These are phyloP conservation scores for Perognathus longimembris DNA, from an alignment of 2,113 vertebrate species.

Conservation along the genomic window DNA sequence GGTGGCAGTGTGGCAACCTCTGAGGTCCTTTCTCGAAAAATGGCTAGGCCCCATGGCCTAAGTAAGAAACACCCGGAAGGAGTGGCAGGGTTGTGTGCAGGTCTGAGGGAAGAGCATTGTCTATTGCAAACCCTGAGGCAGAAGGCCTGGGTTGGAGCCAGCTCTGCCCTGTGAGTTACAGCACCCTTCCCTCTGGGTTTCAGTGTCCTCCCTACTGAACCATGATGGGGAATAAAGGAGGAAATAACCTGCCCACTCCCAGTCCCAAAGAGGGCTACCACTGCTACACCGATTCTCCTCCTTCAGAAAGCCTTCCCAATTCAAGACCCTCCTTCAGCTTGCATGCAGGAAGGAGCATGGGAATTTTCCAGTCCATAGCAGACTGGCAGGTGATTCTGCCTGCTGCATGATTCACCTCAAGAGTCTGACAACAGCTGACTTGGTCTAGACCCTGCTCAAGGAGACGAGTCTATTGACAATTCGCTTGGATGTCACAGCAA, in stretches of 20 bases:
- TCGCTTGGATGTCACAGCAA: neutral
- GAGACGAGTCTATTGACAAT: neutral
- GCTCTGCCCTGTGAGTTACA: neutral
- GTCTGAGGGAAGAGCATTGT: neutral
- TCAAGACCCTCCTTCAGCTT: neutral
- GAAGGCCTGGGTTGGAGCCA: neutral
- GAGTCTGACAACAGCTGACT: neutral
- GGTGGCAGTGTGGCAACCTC: neutral
- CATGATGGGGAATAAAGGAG: neutral
- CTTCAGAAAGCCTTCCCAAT: neutral
- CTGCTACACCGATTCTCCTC: neutral
- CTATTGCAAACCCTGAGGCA: neutral
- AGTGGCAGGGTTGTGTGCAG: neutral
- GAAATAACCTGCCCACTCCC: neutral
- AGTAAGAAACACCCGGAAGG: accelerated
- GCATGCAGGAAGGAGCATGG: neutral
- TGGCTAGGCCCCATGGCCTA: too few species aligned
- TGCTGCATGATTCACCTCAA: neutral
- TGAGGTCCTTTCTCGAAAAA: neutral
- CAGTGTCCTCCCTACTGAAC: neutral
- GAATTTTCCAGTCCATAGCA: neutral
- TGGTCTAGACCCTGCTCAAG: neutral
- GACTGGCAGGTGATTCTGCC: neutral
- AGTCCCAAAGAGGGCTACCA: neutral
- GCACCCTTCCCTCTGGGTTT: neutral